Conservation (phyloP, 2,888 invertebrate genomes). For the Ornithoptera priamus region DNA sequence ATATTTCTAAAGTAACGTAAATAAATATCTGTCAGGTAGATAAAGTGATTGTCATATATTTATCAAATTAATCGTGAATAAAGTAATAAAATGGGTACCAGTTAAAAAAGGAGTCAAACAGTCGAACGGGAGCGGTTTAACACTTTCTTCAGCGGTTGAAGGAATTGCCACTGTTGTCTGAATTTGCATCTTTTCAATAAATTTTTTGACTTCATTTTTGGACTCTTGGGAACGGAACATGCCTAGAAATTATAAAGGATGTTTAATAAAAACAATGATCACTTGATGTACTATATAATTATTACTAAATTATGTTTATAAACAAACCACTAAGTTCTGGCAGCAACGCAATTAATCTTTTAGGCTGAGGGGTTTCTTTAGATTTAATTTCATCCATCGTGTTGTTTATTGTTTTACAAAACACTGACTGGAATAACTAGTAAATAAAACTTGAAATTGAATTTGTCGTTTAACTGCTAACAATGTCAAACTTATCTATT, state of each 20-base stretch:
- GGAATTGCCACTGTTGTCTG: slow-evolving; percentile 44
- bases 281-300: too few relatives aligned
- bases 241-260: slow-evolving; percentile 39
- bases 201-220: slow-evolving; percentile 46
- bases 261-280: not conserved
- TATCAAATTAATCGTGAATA: not conserved
- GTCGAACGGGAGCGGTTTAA: slow-evolving; percentile 57
- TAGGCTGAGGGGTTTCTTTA: slow-evolving; percentile 47
- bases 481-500: slow-evolving; percentile 12
- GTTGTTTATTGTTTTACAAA: slow-evolving; percentile 1
- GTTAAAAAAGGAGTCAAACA: slow-evolving; percentile 55
- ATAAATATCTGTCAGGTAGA: not conserved
- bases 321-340: slow-evolving; percentile 55
- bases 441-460: slow-evolving; percentile 18
- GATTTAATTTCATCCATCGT: slow-evolving; percentile 39
- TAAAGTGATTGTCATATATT: not conserved
- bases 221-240: slow-evolving; percentile 42
- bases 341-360: slow-evolving; percentile 59
- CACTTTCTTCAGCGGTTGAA: slow-evolving; percentile 51
- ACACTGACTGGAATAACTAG: not conserved
- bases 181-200: slow-evolving; percentile 54
- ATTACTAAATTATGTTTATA: not conserved
- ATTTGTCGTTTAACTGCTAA: slow-evolving; percentile 23
- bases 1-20: too few relatives aligned
- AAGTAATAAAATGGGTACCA: slow-evolving; percentile 39